Base-by-base conservation (phyloP, 2,888 invertebrate genomes). In the Nasonia oneida region DNA sequence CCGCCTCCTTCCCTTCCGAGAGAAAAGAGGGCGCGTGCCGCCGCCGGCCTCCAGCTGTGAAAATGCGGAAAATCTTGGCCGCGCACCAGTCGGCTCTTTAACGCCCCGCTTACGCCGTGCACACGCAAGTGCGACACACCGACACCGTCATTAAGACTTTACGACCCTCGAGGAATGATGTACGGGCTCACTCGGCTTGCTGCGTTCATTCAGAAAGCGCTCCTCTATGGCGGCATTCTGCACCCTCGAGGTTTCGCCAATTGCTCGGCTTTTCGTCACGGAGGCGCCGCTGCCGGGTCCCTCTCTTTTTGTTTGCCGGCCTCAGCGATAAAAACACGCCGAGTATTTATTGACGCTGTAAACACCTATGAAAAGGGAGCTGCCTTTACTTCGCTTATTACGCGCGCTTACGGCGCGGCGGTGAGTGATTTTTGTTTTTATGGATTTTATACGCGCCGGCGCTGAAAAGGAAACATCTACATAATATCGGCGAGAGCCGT, bases 101-200 rank as follows among this genome's bases (percentile, higher is more conserved):
- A 53, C 64, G 33, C 33, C n/a, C 4, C 29, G n/a, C 14, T 29
- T 10, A 18, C 64, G 12, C n/a, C 3, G 8, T 6, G n/a, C 23
- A 61, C 18, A 23, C n/a, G 23, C 8, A 67, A 18, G 47, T 33
- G 74, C 15, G 74, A 61, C 74, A 74, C 83, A 79, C 82, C 33
- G 81, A 79, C 70, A 87, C 88, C 88, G 89, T 90, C 89, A 91
- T 91, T 91, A 90, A 89, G 90, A 90, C 89, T 91, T 92, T 91
- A 90, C 90, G 91, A 89, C 87, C 89, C 88, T 78, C 83, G 39
- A 77, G 57, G 88, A 87, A 90, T 89, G 89, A 90, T 89, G 88
- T 89, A 89, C 90, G 89, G 89, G 89, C 89, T 89, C 89, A 89
- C 90, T 90, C 88, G 87, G 88, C 89, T 89, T 88, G 81, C 88